Conservation (phyloP, 1,140 invertebrate species). For the Hormaphis cornu region DNA sequence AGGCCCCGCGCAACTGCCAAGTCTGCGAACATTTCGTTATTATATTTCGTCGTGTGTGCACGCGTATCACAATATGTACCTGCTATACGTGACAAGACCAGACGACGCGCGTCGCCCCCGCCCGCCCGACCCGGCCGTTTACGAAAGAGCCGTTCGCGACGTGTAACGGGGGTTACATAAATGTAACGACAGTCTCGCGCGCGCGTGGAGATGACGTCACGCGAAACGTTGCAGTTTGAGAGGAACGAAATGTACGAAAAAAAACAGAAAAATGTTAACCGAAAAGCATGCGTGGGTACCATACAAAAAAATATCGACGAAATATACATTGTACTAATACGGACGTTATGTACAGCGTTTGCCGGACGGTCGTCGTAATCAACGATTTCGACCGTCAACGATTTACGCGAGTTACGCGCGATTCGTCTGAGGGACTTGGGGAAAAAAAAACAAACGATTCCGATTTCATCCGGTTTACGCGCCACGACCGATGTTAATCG, state of each 20-base stretch:
- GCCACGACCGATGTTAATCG: too few relatives aligned
- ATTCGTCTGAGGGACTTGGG: too few relatives aligned
- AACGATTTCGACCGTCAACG: neutral
- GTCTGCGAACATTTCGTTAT: too few relatives aligned
- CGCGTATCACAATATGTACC: too few relatives aligned
- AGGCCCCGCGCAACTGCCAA: too few relatives aligned
- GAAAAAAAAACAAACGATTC: too few relatives aligned
- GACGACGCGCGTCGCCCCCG: neutral
- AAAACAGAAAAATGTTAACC: neutral
- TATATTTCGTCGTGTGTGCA: too few relatives aligned
- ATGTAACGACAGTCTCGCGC: neutral
- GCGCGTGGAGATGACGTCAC: neutral
- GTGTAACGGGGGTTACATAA: neutral
- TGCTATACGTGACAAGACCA: conserved; percentile 27
- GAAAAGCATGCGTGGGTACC: neutral
- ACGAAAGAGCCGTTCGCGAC: neutral
- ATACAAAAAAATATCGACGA: neutral
- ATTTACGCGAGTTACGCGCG: too few relatives aligned
- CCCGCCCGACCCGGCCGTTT: neutral
- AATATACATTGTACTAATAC: neutral
- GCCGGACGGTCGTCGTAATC: too few relatives aligned
- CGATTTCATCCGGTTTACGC: too few relatives aligned
- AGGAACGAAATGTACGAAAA: neutral
- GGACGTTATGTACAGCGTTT: too few relatives aligned
- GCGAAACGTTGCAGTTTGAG: neutral